Conservation (phyloP, 2,113 vertebrate species). For the Galeopterus variegatus region DNA sequence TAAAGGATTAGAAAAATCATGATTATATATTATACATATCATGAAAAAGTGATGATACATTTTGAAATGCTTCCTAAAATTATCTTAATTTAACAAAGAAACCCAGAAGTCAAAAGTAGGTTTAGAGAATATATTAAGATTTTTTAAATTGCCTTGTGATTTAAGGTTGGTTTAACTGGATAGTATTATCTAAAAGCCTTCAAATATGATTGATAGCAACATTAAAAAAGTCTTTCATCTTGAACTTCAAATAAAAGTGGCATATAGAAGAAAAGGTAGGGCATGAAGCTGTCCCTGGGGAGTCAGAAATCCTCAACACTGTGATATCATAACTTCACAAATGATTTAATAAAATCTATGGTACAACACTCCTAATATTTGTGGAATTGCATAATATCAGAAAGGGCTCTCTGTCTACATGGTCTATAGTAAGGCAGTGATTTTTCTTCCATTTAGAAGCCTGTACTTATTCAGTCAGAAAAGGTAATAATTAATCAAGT, state of each 20-base stretch:
- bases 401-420: not conserved
- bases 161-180: conserved; percentile 54
- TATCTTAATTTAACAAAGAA: not conserved
- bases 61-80: conserved; percentile 46
- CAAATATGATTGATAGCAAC: conserved; percentile 62
- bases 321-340: conserved; percentile 42
- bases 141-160: conserved; percentile 50
- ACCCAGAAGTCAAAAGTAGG: not conserved
- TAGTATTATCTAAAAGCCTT: conserved; percentile 54
- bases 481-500: conserved; percentile 77
- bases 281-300: conserved; percentile 26
- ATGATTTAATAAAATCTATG: conserved; percentile 59
- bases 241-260: conserved; percentile 54
- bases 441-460: conserved; percentile 33
- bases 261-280: not conserved
- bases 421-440: conserved; percentile 50
- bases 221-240: conserved; percentile 71
- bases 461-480: conserved; percentile 77
- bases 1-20: not conserved
- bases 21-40: not conserved
- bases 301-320: not conserved
- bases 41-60: not conserved
- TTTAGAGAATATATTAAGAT: not conserved
- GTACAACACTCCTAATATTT: not conserved
- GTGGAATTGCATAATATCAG: not conserved